These are phyloP conservation scores for Anser cygnoides DNA, from an alignment of 2,113 vertebrate genomes.

Conservation along the genomic window DNA sequence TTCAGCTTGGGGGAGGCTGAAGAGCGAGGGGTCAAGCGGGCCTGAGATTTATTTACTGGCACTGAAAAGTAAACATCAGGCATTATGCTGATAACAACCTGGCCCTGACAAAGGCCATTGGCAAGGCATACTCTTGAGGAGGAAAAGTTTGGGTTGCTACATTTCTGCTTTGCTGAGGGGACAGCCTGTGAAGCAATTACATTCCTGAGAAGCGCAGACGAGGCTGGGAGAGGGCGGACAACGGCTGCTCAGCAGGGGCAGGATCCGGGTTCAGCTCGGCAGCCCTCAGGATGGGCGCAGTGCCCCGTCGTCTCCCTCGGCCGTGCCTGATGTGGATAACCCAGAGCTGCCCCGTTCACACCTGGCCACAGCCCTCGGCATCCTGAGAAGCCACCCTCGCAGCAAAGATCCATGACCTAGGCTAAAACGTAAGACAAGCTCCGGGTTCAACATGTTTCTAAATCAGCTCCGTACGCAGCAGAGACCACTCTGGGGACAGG, in stretches of 20 bases:
- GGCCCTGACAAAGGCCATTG: constrained; percentile 68
- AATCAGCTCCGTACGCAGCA: neutral
- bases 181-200: neutral
- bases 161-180: constrained; percentile 30
- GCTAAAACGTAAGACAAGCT: fast-evolving
- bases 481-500: neutral
- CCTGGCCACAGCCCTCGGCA: neutral
- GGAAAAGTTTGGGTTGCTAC: constrained; percentile 33
- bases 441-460: neutral
- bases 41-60: constrained; percentile 75
- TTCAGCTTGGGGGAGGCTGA: constrained; percentile 72
- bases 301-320: neutral
- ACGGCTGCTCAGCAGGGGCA: neutral
- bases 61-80: constrained; percentile 65
- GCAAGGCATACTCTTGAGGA: constrained; percentile 66
- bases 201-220: neutral
- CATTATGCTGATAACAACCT: constrained; percentile 59
- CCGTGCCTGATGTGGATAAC: neutral
- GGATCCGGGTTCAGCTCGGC: neutral
- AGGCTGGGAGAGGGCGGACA: neutral
- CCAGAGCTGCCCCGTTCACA: neutral
- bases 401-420: neutral
- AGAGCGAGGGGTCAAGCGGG: constrained; percentile 77
- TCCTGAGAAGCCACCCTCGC: neutral
- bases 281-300: neutral